Evolutionary conservation across 2,797 vertebrate genomes (phyloP).

Genomic region (Xiphorhynchus erythropygius): DNA sequence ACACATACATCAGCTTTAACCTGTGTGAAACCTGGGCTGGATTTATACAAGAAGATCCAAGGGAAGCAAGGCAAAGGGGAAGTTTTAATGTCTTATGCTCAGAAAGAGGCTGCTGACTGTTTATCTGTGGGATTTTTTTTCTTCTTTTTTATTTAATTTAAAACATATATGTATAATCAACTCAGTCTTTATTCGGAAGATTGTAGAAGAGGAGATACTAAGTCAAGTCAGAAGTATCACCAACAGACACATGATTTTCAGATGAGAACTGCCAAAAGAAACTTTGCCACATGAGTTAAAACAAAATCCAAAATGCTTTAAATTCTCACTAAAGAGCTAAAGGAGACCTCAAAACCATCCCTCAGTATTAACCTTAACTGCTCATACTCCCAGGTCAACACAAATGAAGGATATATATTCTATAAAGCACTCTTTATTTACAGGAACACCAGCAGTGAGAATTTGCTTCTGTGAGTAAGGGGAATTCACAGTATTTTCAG

Average conservation of each 20-base stretch:
- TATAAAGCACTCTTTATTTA: not conserved
- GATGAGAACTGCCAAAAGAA: not conserved
- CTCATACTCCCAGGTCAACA: not conserved
- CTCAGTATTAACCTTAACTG: not conserved
- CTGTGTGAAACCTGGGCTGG: not conserved
- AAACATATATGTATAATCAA: not conserved
- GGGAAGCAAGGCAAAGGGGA: not conserved
- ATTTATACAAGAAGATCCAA: not conserved
- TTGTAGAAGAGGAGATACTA: not conserved
- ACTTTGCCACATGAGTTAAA: not conserved
- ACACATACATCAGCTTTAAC: not conserved
- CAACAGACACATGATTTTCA: not conserved
- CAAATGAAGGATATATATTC: not conserved
- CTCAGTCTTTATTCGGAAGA: not conserved
- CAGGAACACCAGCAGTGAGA: not conserved
- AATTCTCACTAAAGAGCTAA: not conserved
- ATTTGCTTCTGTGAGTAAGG: not conserved
- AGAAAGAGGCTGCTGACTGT: not conserved
- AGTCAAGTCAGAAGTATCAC: not conserved
- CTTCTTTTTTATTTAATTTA: not conserved
- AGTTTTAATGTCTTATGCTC: not conserved
- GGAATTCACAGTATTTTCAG: conserved; percentile 45
- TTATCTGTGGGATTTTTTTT: not conserved
- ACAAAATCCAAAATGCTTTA: not conserved
- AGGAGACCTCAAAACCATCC: not conserved